Evolutionary conservation across 1,140 invertebrate species (phyloP).

Genomic region (Drosophila grimshawi): DNA sequence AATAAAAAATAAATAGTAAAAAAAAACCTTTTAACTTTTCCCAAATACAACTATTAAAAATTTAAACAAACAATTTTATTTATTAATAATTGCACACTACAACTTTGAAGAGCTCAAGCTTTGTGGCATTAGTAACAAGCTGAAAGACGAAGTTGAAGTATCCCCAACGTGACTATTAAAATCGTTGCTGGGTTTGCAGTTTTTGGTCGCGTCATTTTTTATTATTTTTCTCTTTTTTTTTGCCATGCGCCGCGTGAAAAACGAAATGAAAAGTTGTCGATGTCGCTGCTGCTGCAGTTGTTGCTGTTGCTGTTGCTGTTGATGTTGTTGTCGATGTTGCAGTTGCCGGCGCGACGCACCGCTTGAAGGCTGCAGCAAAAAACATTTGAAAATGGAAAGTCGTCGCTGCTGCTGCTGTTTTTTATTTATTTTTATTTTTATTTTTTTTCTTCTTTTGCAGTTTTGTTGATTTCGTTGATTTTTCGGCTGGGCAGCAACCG

Average conservation of each 20-base stretch:
- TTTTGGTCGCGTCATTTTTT: slow-evolving; percentile 31
- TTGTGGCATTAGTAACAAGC: neutral
- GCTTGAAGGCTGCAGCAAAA: slow-evolving; percentile 59
- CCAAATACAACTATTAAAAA: too few species aligned
- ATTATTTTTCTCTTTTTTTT: slow-evolving; percentile 45
- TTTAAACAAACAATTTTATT: too few species aligned
- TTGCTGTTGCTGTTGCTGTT: slow-evolving; percentile 42
- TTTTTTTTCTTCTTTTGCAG: slow-evolving; percentile 36
- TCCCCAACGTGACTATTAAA: slow-evolving; percentile 30
- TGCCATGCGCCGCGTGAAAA: slow-evolving; percentile 76
- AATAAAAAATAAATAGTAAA: too few species aligned
- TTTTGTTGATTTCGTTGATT: slow-evolving; percentile 54
- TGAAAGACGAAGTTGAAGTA: slow-evolving; percentile 10
- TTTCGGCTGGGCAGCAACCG: slow-evolving; percentile 65
- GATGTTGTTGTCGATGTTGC: slow-evolving; percentile 38
- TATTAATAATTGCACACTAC: too few species aligned
- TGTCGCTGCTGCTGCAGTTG: slow-evolving; percentile 47
- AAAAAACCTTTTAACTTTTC: too few species aligned
- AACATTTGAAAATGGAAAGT: slow-evolving; percentile 80
- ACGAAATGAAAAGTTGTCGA: slow-evolving; percentile 80
- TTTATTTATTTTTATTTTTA: neutral
- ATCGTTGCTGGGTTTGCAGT: slow-evolving; percentile 46
- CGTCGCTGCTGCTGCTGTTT: slow-evolving; percentile 56
- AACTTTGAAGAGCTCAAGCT: neutral
- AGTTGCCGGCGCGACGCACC: slow-evolving; percentile 42